Conservation (phyloP, 1,140 invertebrate species). For the Lordiphosa collinella region DNA sequence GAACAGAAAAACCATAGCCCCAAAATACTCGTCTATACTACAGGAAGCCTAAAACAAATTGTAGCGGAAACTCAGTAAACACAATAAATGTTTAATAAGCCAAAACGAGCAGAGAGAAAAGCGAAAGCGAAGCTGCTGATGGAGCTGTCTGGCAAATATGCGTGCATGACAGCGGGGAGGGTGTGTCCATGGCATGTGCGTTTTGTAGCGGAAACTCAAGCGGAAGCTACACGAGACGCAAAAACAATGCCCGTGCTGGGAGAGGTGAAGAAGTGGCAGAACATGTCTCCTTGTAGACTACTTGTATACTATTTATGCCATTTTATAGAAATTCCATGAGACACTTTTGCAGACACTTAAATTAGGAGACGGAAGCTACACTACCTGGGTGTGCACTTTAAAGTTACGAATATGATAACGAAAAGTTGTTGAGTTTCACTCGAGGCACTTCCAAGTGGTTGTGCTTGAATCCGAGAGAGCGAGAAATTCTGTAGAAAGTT, state of each 20-base stretch:
- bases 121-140: conserved; percentile 22
- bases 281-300: neutral
- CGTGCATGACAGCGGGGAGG: neutral
- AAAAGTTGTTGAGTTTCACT: conserved; percentile 9
- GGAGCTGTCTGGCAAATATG: conserved; percentile 7
- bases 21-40: conserved; percentile 14
- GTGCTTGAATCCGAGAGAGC: too few relatives aligned
- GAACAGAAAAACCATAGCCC: conserved; percentile 14
- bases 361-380: conserved; percentile 8
- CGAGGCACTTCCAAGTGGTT: neutral
- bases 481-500: neutral
- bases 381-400: neutral
- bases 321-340: conserved; percentile 16
- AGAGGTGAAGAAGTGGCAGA: neutral
- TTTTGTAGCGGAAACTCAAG: conserved; percentile 20
- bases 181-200: neutral
- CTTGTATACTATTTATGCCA: neutral
- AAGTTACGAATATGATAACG: neutral
- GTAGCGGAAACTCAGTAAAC: conserved; percentile 54
- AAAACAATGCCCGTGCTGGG: conserved; percentile 14
- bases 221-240: conserved; percentile 30
- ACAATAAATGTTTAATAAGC: conserved; percentile 61
- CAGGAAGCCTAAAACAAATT: conserved; percentile 55
- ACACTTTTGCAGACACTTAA: conserved; percentile 12
- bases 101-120: conserved; percentile 43